phyloP scores from a whole-genome alignment of 2,888 invertebrate genomes.

The Caenorhabditis uteleia region DNA sequence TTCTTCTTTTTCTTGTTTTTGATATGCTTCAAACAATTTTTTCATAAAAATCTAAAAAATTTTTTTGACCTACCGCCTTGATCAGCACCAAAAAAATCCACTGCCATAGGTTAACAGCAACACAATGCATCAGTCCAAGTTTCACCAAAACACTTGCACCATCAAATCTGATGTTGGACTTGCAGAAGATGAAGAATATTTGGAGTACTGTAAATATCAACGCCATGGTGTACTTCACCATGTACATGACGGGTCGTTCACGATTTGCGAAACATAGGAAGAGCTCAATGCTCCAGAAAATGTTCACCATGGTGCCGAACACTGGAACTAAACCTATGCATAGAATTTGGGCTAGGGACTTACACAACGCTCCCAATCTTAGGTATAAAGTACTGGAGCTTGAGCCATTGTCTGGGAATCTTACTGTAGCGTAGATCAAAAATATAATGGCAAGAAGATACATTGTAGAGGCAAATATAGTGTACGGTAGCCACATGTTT shows the following conservation, averaged over 20 bases:
- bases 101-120: constrained; percentile 66
- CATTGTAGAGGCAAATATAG: constrained; percentile 40
- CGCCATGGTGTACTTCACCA: constrained; percentile 60
- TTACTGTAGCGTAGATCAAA: constrained; percentile 53
- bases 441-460: constrained; percentile 57
- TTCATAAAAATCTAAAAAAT: not conserved
- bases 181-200: constrained; percentile 69
- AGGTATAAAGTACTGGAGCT: constrained; percentile 59
- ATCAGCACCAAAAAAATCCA: constrained; percentile 67
- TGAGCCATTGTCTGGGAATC: constrained; percentile 48
- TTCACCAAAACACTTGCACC: constrained; percentile 53
- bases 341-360: constrained; percentile 1
- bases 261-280: constrained; percentile 48
- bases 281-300: constrained; percentile 62
- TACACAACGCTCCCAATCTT: constrained; percentile 59
- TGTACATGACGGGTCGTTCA: constrained; percentile 9
- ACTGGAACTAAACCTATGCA: constrained; percentile 31
- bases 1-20: constrained; percentile 21
- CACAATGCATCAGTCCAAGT: constrained; percentile 65
- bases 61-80: constrained; percentile 43
- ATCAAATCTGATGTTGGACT: constrained; percentile 63
- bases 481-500: constrained; percentile 17
- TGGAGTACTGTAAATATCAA: constrained; percentile 66
- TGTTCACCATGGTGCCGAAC: constrained; percentile 61
- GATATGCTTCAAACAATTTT: constrained; percentile 17